Conservation (phyloP, 2,888 invertebrate genomes). For the Heterodera filipjevi region DNA sequence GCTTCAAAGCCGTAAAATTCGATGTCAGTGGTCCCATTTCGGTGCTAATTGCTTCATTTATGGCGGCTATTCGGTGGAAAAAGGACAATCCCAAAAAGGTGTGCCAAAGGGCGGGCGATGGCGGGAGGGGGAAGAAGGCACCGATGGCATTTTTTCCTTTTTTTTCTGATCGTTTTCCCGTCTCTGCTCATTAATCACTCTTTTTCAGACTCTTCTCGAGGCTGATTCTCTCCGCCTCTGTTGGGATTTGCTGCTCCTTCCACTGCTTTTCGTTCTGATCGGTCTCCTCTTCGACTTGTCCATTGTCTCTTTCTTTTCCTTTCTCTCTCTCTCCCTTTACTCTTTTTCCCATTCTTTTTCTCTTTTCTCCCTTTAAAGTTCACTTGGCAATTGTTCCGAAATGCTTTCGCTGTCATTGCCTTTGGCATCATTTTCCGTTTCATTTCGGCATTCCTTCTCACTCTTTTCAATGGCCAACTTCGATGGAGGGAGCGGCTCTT, state of each 20-base stretch:
- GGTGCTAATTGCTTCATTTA: slow-evolving; percentile 44
- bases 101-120: not conserved
- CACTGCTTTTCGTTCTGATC: slow-evolving; percentile 51
- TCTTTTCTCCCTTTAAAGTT: slow-evolving; percentile 35
- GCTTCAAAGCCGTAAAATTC: slow-evolving; percentile 43
- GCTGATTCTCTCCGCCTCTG: slow-evolving; percentile 40
- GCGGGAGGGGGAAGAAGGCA: not conserved
- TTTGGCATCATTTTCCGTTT: slow-evolving; percentile 45
- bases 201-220: slow-evolving; percentile 41
- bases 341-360: too few relatives aligned
- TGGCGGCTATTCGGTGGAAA: slow-evolving; percentile 50
- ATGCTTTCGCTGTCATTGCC: slow-evolving; percentile 42
- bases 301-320: slow-evolving; percentile 26
- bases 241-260: slow-evolving; percentile 50
- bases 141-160: not conserved
- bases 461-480: slow-evolving; percentile 33
- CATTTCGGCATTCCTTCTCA: slow-evolving; percentile 42
- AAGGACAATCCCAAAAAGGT: slow-evolving; percentile 39
- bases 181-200: not conserved
- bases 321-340: not conserved
- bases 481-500: slow-evolving; percentile 42
- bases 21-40: slow-evolving; percentile 48
- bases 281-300: slow-evolving; percentile 47
- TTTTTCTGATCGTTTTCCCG: not conserved
- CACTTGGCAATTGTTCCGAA: slow-evolving; percentile 36